Percentiles rank a stretch among this genome's conserved stretches.
These are phyloP conservation scores for Keiferia lycopersicella DNA, from an alignment of 2,888 invertebrate species.

Conservation along the genomic window DNA sequence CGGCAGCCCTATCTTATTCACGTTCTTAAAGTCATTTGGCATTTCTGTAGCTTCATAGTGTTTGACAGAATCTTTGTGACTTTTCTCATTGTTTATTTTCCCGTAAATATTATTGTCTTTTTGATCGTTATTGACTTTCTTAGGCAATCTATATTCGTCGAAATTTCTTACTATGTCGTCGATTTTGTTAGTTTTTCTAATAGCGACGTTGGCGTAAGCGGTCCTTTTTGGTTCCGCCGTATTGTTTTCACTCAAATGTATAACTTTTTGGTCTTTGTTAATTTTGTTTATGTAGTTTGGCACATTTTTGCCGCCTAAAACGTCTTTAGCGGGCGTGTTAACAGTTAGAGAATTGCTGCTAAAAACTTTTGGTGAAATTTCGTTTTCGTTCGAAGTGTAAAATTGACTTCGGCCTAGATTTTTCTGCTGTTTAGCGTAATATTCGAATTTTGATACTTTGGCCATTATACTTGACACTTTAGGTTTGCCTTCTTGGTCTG, in stretches of 20 bases:
- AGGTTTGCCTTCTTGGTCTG: constrained; percentile 70
- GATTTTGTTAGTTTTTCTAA: constrained; percentile 69
- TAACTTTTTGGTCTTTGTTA: constrained; percentile 69
- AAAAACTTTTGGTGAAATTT: constrained; percentile 89
- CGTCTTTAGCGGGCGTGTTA: constrained; percentile 91
- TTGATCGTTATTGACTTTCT: constrained; percentile 71
- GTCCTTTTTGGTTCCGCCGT: constrained; percentile 61
- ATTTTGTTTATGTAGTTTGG: constrained; percentile 83
- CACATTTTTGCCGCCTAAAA: constrained; percentile 84
- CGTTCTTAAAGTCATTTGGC: constrained; percentile 42
- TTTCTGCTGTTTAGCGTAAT: constrained; percentile 85
- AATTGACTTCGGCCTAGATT: constrained; percentile 72
- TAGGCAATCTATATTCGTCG: constrained; percentile 65
- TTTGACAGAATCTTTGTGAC: constrained; percentile 32
- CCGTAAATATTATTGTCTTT: constrained; percentile 66
- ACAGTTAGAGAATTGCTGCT: constrained; percentile 89
- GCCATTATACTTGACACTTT: constrained; percentile 83
- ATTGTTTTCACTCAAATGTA: constrained; percentile 64
- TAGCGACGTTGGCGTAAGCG: constrained; percentile 68
- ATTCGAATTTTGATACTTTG: constrained; percentile 91
- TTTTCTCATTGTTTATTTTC: constrained; percentile 58
- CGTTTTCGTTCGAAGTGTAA: constrained; percentile 67
- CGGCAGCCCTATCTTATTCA: constrained; percentile 40
- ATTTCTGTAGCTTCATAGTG: constrained; percentile 44
- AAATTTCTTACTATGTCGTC: constrained; percentile 76